Conservation (phyloP, 2,888 invertebrate species). For the Platypus cylindrus region DNA sequence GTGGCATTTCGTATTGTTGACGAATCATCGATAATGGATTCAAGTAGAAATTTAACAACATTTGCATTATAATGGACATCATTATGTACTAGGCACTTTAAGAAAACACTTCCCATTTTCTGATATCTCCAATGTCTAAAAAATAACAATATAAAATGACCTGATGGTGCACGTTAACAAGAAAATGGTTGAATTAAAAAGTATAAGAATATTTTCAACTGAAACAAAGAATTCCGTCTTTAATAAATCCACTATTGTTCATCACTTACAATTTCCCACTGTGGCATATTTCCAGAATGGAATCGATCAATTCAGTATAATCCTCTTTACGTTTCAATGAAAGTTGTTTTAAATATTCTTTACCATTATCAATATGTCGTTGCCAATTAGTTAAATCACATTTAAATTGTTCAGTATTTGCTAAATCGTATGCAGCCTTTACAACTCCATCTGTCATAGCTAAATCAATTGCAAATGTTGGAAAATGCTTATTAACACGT, state of each 20-base stretch:
- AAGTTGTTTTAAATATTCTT: slow-evolving; percentile 26
- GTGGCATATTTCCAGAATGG: slow-evolving; percentile 43
- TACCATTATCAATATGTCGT: slow-evolving; percentile 32
- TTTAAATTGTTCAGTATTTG: slow-evolving; percentile 30
- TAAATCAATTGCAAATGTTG: slow-evolving; percentile 47
- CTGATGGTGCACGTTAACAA: not conserved
- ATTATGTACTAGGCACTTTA: slow-evolving; percentile 57
- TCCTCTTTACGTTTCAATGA: slow-evolving; percentile 38
- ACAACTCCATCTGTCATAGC: slow-evolving; percentile 42
- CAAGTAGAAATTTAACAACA: slow-evolving; percentile 51
- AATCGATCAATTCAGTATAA: slow-evolving; percentile 40
- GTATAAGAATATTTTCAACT: too few relatives aligned
- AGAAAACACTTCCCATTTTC: slow-evolving; percentile 59
- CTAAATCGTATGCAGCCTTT: slow-evolving; percentile 38
- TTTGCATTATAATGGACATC: slow-evolving; percentile 51
- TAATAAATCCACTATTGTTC: too few relatives aligned
- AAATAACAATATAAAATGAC: not conserved
- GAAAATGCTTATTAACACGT: slow-evolving; percentile 45
- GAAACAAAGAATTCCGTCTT: too few relatives aligned
- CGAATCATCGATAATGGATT: slow-evolving; percentile 62
- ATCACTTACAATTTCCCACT: slow-evolving; percentile 38
- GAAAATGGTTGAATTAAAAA: not conserved
- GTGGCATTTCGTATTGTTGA: slow-evolving; percentile 65
- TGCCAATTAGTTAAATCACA: slow-evolving; percentile 33
- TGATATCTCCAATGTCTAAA: slow-evolving; percentile 72